Conservation (phyloP, 1,140 invertebrate species). For the Globodera rostochiensis region DNA sequence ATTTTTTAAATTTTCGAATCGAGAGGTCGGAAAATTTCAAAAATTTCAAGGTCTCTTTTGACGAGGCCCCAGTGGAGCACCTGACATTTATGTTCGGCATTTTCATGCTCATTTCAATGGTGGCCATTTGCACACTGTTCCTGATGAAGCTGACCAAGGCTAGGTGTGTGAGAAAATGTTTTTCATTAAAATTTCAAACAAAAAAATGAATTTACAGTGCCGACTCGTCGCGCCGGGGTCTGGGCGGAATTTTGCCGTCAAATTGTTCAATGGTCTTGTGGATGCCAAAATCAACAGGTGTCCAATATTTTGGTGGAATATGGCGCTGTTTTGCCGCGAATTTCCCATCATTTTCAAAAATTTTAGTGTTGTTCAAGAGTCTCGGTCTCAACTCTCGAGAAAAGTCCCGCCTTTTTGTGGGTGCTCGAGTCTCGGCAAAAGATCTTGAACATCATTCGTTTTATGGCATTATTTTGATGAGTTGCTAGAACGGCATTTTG, state of each 20-base stretch:
- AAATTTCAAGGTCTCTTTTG: constrained; percentile 2
- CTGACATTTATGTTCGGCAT: constrained; percentile 24
- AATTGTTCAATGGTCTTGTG: neutral
- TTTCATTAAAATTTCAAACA: neutral
- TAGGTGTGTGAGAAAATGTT: neutral
- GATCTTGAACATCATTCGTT: too few relatives aligned
- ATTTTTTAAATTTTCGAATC: too few relatives aligned
- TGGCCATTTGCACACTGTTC: constrained; percentile 22
- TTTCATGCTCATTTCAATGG: constrained; percentile 33
- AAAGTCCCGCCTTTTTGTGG: too few relatives aligned
- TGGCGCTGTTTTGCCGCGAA: too few relatives aligned
- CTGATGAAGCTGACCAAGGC: constrained; percentile 24
- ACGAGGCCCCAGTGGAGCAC: constrained; percentile 17
- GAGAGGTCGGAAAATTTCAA: too few relatives aligned
- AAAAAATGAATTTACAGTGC: neutral
- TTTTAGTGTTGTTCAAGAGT: too few relatives aligned
- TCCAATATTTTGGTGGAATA: too few relatives aligned
- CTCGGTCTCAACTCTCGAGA: too few relatives aligned
- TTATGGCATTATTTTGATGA: too few relatives aligned
- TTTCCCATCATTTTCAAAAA: too few relatives aligned
- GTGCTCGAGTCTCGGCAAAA: too few relatives aligned
- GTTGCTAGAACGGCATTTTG: too few relatives aligned
- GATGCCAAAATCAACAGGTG: neutral
- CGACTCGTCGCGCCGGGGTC: neutral
- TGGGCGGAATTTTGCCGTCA: constrained; percentile 14